These are phyloP conservation scores for Bos indicus DNA, from an alignment of 2,113 vertebrate species.

Conservation along the genomic window DNA sequence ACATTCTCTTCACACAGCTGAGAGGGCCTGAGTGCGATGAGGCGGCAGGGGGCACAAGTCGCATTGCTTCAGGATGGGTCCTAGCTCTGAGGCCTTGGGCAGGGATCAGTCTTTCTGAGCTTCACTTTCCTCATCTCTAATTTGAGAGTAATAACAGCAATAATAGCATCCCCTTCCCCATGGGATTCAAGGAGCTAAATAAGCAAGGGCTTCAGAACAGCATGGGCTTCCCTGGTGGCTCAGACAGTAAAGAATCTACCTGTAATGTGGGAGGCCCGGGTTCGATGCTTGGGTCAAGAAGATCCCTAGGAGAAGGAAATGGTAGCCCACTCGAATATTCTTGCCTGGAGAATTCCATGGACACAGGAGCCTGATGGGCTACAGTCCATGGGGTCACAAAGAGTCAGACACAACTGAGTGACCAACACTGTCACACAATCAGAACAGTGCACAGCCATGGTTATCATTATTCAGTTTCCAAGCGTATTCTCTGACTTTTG, in stretches of 20 bases:
- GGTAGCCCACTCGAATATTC: not conserved
- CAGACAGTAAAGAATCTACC: not conserved
- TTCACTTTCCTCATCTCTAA: not conserved
- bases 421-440: not conserved
- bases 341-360: not conserved
- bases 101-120: not conserved
- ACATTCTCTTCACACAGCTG: not conserved
- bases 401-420: not conserved
- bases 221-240: not conserved
- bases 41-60: not conserved
- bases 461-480: not conserved
- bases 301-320: not conserved
- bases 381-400: not conserved
- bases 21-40: not conserved
- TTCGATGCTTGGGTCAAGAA: fast-evolving
- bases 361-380: not conserved
- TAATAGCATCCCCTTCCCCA: not conserved
- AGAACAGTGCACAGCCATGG: not conserved
- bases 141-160: not conserved
- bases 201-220: not conserved
- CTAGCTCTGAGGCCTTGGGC: not conserved
- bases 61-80: not conserved
- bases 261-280: not conserved
- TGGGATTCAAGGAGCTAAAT: not conserved
- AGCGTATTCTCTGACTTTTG: not conserved